Base-by-base conservation (phyloP, 2,113 vertebrate genomes). In the Rhagologus leucostigma region DNA sequence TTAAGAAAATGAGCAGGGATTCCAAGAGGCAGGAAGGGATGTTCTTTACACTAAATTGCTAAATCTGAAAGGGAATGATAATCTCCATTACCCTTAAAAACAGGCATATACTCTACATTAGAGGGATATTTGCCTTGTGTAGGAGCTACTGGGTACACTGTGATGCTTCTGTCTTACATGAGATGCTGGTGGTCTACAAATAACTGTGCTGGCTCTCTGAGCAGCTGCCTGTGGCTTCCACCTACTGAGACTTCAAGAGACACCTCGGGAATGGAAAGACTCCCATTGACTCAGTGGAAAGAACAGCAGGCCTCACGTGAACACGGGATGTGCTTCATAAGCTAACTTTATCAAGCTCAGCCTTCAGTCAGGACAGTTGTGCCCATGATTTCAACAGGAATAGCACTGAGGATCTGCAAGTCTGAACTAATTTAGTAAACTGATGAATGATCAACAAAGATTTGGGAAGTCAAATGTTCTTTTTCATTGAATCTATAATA, bases 401-500 rank as follows among this genome's bases (percentile, higher is more conserved):
- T 0, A 37, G 49, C 63, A 84, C 26, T 74, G 27, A 26, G 5
- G 10, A 81, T 37, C 50, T 68, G 7, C 9, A 37, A 50, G 21
- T 49, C 75, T 92, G 52, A 94, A 23, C 47, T 78, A 76, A 90
- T 86, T 92, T 41, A 79, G 44, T 64, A 89, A 70, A 84, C 41
- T 92, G 39, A 46, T 46, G 23, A 91, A 71, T 60, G 84, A 91
- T 42, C 89, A 87, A 37, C 41, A 93, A 91, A 67, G 6, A 32
- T 59, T 67, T 76, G 63, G 47, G 50, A 92, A 95, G 15, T 78
- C 69, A 68, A 77, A 81, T 6, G 1, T 21, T 74, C 53, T 89
- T 96, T 69, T 88, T 80, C 84, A 87, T 7, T 69, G 47, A 94
- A 94, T 79, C 68, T 57, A 21, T 91, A 91, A 92, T 82, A 70